Conservation (phyloP, 2,888 invertebrate species). For the Pediacus dermestoides region DNA sequence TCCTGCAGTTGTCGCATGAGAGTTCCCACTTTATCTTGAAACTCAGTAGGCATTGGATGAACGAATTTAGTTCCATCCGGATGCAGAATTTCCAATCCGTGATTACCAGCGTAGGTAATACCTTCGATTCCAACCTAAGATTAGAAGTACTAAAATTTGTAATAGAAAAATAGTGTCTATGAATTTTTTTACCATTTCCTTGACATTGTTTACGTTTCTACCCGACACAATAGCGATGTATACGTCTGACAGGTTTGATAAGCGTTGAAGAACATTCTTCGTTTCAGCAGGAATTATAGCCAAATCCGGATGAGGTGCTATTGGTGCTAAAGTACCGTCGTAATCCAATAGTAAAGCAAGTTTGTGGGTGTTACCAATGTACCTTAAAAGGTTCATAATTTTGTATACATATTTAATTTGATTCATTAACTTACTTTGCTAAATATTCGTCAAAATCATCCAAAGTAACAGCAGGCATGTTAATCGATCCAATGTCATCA, state of each 20-base stretch:
- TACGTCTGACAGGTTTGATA: constrained; percentile 81
- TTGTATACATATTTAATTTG: not conserved
- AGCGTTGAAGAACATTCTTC: constrained; percentile 74
- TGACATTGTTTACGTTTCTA: constrained; percentile 81
- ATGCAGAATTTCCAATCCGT: constrained; percentile 83
- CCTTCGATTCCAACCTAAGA: constrained; percentile 77
- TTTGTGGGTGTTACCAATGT: constrained; percentile 83
- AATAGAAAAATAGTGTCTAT: not conserved
- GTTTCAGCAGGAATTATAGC: constrained; percentile 83
- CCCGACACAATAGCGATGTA: constrained; percentile 86
- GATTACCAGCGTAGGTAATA: constrained; percentile 87
- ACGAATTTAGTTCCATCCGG: constrained; percentile 88
- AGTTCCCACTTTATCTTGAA: constrained; percentile 73
- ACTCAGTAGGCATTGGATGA: constrained; percentile 85
- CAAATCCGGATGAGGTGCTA: constrained; percentile 85
- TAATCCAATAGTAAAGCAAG: constrained; percentile 80
- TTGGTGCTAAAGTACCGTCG: constrained; percentile 84
- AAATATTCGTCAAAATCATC: constrained; percentile 89
- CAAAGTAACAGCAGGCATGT: constrained; percentile 85
- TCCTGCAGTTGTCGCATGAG: constrained; percentile 78
- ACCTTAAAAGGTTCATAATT: constrained; percentile 52
- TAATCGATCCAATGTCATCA: constrained; percentile 80
- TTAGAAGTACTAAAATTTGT: constrained; percentile 5
- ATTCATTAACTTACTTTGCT: constrained; percentile 63
- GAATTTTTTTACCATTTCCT: constrained; percentile 66